These are phyloP conservation scores for Drosophila flavopinicola DNA, from an alignment of 2,888 invertebrate species.

Conservation along the genomic window DNA sequence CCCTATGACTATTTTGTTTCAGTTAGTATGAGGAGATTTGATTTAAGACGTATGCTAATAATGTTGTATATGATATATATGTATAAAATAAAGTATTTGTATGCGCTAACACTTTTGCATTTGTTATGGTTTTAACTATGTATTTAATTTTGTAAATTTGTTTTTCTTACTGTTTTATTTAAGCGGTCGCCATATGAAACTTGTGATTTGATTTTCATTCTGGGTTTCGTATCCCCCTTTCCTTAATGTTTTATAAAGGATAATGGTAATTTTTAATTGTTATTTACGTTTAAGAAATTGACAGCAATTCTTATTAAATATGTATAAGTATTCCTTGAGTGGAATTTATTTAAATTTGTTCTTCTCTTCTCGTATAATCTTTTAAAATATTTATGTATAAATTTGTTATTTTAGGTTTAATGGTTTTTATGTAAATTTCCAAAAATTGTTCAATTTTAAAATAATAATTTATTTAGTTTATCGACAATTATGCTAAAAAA, in stretches of 20 bases:
- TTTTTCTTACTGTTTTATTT: not conserved
- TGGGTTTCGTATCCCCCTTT: not conserved
- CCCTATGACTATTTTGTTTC: conserved; percentile 2
- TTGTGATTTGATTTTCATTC: conserved; percentile 40
- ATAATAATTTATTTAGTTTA: conserved; percentile 29
- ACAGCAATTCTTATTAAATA: conserved; percentile 52
- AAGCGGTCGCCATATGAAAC: conserved; percentile 26
- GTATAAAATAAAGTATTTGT: conserved; percentile 21
- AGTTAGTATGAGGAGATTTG: conserved; percentile 3
- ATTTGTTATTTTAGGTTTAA: conserved; percentile 23
- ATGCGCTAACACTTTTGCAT: conserved; percentile 13
- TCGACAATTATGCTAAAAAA: conserved; percentile 37
- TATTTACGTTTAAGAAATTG: conserved; percentile 63
- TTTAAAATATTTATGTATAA: conserved; percentile 47
- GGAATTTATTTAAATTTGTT: conserved; percentile 5
- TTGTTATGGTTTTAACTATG: conserved; percentile 5
- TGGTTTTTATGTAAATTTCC: conserved; percentile 50
- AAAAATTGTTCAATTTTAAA: conserved; percentile 44
- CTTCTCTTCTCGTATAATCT: not conserved
- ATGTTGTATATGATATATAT: conserved; percentile 11
- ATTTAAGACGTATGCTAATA: conserved; percentile 16
- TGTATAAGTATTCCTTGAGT: conserved; percentile 28
- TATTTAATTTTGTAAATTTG: conserved; percentile 19
- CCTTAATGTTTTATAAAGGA: conserved; percentile 20
- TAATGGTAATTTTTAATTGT: conserved; percentile 41